Base-by-base conservation (phyloP, 2,888 invertebrate genomes). In the Drosophila meridiana region DNA sequence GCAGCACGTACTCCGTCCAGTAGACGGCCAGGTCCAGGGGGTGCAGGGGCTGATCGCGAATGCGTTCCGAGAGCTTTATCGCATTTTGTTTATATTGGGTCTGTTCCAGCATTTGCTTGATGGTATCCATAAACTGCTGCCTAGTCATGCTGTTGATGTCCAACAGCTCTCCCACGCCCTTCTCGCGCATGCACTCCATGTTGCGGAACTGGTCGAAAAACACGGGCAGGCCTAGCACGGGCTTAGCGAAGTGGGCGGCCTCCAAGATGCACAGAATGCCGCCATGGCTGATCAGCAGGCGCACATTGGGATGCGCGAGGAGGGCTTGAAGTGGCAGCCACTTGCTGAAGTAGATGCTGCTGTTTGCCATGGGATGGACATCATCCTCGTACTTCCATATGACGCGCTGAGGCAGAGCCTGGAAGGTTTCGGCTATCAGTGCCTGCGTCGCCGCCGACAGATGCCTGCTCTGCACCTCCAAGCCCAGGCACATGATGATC, bases 191-290 rank as follows among this genome's bases (percentile, higher is more conserved):
- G 6, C 91, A 89, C 1, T 87, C 91, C 73, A 94, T 92, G 73
- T 94, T 94, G 2, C 93, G 78, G 47, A 92, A 91, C 84, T 94
- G 94, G 83, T 94, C 94, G 5, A 90, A 94, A 61, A 93, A 93
- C 3, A 94, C 75, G 0, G 94, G 94, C 59, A 94, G 90, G 0
- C 94, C 94, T 30, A 94, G 75, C 2, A 94, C 82, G 0, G 94
- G 94, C 32, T 93, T 93, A 2, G 92, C 94, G 78, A 93, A 91
- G 64, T 93, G 91, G 4, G 93, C 83, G 0, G 94, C 91, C 78
- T 94, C 94, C 0, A 92, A 93, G 2, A 92, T 91, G 69, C 94
- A 93, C 9, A 94, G 73, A 2, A 94, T 78, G 3, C 94, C 94
- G 4, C 94, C 94, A 56, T 94, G 94, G 2, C 92, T 93, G 34